phyloP scores from a whole-genome alignment of 2,113 vertebrate species.

The Origma solitaria region DNA sequence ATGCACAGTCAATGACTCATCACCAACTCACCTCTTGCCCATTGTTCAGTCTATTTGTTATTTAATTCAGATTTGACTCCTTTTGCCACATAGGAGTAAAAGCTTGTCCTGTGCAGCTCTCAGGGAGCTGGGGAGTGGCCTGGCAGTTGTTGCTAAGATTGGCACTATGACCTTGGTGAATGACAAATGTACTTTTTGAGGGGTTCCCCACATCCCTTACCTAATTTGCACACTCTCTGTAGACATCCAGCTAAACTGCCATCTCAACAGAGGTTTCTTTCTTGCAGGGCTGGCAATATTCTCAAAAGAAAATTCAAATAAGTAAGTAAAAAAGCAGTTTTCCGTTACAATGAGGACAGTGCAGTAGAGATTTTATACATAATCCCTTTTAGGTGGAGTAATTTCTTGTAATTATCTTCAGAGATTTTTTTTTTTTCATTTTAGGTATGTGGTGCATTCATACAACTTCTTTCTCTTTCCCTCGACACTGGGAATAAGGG shows the following conservation, averaged over 20 bases:
- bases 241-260: background rate
- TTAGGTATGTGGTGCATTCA: constrained; percentile 69
- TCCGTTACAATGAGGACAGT: background rate
- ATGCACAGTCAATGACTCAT: background rate
- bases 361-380: background rate
- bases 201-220: background rate
- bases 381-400: background rate
- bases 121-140: background rate
- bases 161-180: background rate
- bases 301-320: constrained; percentile 61
- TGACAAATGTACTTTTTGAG: background rate
- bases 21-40: background rate
- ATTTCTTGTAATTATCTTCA: background rate
- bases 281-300: constrained; percentile 71
- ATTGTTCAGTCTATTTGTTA: background rate
- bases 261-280: background rate
- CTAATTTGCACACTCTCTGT: background rate
- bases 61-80: background rate
- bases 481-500: constrained; percentile 59
- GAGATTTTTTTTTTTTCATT: background rate
- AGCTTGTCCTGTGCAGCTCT: background rate
- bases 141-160: background rate
- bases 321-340: constrained; percentile 56
- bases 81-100: background rate
- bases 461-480: constrained; percentile 80